Evolutionary conservation across 2,797 vertebrate genomes (phyloP).

Genomic region (Poecilia gillii): DNA sequence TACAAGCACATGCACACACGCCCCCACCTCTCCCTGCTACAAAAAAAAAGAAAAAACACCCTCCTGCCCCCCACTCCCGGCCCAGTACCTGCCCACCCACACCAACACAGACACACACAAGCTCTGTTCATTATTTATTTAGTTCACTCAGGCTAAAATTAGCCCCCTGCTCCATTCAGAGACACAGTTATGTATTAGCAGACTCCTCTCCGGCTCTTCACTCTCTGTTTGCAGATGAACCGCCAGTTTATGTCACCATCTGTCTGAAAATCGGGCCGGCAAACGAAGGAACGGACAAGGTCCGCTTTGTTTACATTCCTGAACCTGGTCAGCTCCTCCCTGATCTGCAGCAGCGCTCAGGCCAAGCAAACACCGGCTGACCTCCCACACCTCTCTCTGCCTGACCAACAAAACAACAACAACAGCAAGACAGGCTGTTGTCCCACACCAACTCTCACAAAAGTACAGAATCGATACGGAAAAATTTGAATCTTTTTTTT

Average conservation of each 20-base stretch:
- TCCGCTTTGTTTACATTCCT: constrained; percentile 73
- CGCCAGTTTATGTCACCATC: constrained; percentile 22
- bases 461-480: not conserved
- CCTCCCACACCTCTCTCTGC: constrained; percentile 48
- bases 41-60: not conserved
- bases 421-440: not conserved
- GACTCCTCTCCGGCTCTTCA: constrained; percentile 48
- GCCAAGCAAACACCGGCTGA: constrained; percentile 56
- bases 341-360: constrained; percentile 51
- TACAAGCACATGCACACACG: constrained; percentile 33
- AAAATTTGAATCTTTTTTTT: not conserved
- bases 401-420: constrained; percentile 47
- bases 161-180: constrained; percentile 71
- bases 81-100: constrained; percentile 13
- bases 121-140: constrained; percentile 78
- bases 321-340: constrained; percentile 53
- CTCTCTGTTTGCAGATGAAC: constrained; percentile 37
- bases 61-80: constrained; percentile 21
- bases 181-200: constrained; percentile 52
- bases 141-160: constrained; percentile 77
- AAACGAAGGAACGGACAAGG: constrained; percentile 31
- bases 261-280: constrained; percentile 6
- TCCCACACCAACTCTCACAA: not conserved
- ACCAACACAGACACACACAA: constrained; percentile 32
- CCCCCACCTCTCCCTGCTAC: constrained; percentile 28